A percentile compares a stretch with the other conserved stretches of the same genome.
Evolutionary conservation across 2,113 vertebrate genomes (phyloP).

Genomic region (Tragelaphus strepsiceros): DNA sequence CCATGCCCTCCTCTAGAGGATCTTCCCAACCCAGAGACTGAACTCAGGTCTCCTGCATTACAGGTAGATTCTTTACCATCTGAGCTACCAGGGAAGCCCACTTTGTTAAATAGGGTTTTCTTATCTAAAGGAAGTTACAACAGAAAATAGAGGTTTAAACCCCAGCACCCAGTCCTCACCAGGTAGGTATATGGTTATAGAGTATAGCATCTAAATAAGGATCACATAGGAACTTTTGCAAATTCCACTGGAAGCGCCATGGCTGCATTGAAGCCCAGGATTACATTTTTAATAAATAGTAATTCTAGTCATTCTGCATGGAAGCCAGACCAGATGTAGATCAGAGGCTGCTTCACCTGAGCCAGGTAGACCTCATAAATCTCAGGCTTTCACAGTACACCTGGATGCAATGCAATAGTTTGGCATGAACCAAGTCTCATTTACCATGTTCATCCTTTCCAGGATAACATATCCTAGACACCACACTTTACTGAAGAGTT

Average conservation of each 20-base stretch:
- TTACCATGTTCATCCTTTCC: not conserved
- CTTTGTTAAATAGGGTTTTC: not conserved
- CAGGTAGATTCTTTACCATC: too few relatives aligned
- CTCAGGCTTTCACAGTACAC: rapidly evolving
- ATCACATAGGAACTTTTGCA: not conserved
- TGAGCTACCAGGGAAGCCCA: not conserved
- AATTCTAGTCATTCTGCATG: not conserved
- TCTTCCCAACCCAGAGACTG: not conserved
- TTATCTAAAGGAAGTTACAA: not conserved
- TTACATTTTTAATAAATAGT: not conserved
- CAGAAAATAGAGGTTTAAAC: not conserved
- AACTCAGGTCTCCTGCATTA: too few relatives aligned
- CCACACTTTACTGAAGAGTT: not conserved
- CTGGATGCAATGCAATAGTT: not conserved
- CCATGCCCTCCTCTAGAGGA: not conserved
- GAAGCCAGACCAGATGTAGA: not conserved
- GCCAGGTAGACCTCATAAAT: not conserved
- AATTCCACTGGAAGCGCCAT: not conserved
- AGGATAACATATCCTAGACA: not conserved
- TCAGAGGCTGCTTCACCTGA: not conserved
- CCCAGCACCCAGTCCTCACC: not conserved
- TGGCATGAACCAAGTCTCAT: not conserved
- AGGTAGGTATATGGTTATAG: not conserved
- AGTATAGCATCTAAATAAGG: not conserved
- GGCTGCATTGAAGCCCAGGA: not conserved